Percentiles rank a stretch among this genome's conserved stretches.
Evolutionary conservation across 1,140 invertebrate genomes (phyloP).

Genomic region (Papilio aristodemus): DNA sequence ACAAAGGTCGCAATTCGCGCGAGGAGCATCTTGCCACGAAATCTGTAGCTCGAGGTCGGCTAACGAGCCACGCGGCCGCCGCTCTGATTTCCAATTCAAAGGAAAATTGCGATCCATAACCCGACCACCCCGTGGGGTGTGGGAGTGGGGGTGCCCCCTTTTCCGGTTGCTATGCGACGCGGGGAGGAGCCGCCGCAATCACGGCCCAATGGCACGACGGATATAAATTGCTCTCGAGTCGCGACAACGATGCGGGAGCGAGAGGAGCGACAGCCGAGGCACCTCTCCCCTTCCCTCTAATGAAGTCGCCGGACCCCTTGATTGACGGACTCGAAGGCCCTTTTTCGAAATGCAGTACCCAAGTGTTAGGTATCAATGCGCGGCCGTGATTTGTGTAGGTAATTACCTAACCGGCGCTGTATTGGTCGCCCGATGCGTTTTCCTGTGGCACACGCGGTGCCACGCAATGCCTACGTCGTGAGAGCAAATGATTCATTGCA

Average conservation of each 20-base stretch:
- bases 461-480: constrained; percentile 1
- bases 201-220: constrained; percentile 81
- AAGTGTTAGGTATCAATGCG: constrained; percentile 62
- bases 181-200: constrained; percentile 81
- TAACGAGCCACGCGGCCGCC: constrained; percentile 53
- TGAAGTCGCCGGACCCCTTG: constrained; percentile 70
- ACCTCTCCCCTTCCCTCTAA: constrained; percentile 68
- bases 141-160: constrained; percentile 74
- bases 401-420: constrained; percentile 51
- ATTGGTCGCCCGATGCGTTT: constrained; percentile 41
- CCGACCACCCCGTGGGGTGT: constrained; percentile 69
- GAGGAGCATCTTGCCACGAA: constrained; percentile 74
- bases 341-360: constrained; percentile 67
- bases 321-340: constrained; percentile 68
- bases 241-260: constrained; percentile 65
- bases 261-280: constrained; percentile 52
- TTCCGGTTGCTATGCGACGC: constrained; percentile 82
- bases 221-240: constrained; percentile 80
- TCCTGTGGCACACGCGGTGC: constrained; percentile 33
- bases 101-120: constrained; percentile 81
- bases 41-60: constrained; percentile 67
- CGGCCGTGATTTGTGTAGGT: constrained; percentile 65
- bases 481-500: constrained; percentile 16
- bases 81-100: constrained; percentile 82
- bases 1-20: constrained; percentile 54